Evolutionary conservation across 2,113 vertebrate genomes (phyloP).

Genomic region (Platysternon megacephalum): DNA sequence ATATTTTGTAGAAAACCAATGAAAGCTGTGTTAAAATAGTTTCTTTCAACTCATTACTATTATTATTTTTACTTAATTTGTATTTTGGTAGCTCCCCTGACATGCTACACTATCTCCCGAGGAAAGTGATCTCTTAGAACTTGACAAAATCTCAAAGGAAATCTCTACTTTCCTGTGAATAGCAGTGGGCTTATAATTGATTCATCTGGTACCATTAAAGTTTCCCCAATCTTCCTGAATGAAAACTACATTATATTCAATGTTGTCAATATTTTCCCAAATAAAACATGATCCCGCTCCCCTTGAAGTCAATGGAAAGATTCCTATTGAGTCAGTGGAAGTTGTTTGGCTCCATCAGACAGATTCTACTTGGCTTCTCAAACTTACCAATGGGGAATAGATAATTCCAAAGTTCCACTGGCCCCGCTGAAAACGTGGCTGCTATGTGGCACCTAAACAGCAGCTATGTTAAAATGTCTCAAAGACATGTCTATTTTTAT

Average conservation of each 20-base stretch:
- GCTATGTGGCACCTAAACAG: background rate
- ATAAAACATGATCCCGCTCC: constrained; percentile 55
- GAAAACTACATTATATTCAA: constrained; percentile 58
- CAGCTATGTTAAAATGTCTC: background rate
- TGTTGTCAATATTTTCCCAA: constrained; percentile 71
- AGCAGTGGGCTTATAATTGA: constrained; percentile 59
- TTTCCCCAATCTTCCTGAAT: constrained; percentile 67
- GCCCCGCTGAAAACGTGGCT: background rate
- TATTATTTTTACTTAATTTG: background rate
- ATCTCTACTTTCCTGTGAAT: constrained; percentile 11
- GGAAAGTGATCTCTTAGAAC: constrained; percentile 60
- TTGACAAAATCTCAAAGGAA: constrained; percentile 55
- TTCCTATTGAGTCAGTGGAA: constrained; percentile 70
- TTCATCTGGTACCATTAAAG: background rate
- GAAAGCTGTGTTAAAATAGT: background rate
- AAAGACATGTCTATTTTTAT: fast-evolving
- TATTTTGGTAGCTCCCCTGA: background rate
- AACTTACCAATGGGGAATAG: constrained; percentile 9
- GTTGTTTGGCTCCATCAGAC: constrained; percentile 61
- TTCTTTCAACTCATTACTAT: background rate
- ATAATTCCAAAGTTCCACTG: background rate
- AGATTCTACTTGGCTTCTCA: constrained; percentile 47
- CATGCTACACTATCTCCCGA: constrained; percentile 31
- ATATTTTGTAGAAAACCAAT: background rate
- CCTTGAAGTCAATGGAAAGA: constrained; percentile 70